Conservation (phyloP, 2,888 invertebrate species). For the Clanis bilineata region DNA sequence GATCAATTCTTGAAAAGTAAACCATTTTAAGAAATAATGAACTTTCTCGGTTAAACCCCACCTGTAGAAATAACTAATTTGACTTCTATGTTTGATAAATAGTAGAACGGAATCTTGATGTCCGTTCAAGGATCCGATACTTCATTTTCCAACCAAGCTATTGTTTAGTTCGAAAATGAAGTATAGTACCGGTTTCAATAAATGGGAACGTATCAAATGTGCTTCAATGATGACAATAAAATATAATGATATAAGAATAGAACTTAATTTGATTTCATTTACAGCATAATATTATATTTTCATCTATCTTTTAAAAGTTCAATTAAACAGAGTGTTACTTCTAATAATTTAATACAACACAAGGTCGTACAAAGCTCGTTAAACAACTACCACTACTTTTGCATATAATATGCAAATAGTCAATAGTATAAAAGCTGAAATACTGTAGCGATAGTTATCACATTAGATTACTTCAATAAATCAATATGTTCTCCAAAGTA, state of each 20-base stretch:
- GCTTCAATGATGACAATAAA: too few species aligned
- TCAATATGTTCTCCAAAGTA: slow-evolving; percentile 39
- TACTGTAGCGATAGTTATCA: not conserved
- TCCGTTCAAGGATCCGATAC: too few species aligned
- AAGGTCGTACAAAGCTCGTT: slow-evolving; percentile 14
- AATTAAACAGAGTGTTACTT: not conserved
- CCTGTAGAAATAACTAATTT: too few species aligned
- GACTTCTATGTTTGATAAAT: too few species aligned
- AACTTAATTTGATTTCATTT: not conserved
- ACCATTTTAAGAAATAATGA: too few species aligned
- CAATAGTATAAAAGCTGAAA: slow-evolving; percentile 10
- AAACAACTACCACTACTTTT: slow-evolving; percentile 1
- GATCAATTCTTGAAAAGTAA: too few species aligned
- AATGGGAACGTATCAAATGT: too few species aligned
- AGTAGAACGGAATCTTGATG: too few species aligned
- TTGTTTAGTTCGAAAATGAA: too few species aligned
- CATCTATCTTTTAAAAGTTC: not conserved
- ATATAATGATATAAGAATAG: not conserved
- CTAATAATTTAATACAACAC: not conserved
- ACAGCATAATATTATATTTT: not conserved
- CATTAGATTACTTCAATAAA: not conserved
- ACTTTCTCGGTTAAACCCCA: too few species aligned
- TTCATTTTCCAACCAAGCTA: too few species aligned
- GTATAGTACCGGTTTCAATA: too few species aligned
- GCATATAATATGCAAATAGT: slow-evolving; percentile 14